phyloP scores from a whole-genome alignment of 2,113 vertebrate genomes.

The Ophiodon elongatus region DNA sequence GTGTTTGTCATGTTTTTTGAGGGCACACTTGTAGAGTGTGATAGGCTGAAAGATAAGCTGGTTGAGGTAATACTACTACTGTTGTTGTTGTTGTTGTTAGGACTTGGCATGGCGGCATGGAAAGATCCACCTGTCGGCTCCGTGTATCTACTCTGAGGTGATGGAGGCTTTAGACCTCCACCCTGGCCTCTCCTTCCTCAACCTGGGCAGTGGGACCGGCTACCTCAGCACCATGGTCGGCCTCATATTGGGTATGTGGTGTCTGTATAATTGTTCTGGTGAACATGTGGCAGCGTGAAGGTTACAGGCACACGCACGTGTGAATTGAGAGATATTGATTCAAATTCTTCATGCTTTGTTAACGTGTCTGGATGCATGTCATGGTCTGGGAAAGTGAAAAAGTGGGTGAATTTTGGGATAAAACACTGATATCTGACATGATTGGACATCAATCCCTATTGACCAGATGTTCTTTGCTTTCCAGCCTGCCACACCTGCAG shows the following conservation, averaged over 20 bases:
- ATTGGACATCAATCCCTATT: too few relatives aligned
- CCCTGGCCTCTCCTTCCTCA: slow-evolving; percentile 95
- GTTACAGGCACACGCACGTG: neutral
- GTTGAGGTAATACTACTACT: neutral
- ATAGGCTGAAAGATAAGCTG: neutral
- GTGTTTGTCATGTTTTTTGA: neutral
- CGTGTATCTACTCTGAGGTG: slow-evolving; percentile 98
- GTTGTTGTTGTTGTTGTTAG: slow-evolving; percentile 36
- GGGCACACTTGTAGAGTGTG: neutral
- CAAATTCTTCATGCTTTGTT: neutral
- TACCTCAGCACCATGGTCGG: slow-evolving; percentile 99
- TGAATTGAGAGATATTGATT: neutral
- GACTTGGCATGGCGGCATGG: slow-evolving; percentile 98
- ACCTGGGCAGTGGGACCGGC: slow-evolving; percentile 97
- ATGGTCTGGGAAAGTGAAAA: too few relatives aligned
- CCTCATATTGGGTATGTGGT: slow-evolving; percentile 90
- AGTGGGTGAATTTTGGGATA: too few relatives aligned
- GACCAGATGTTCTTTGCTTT: too few relatives aligned
- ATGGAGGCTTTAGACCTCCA: slow-evolving; percentile 98
- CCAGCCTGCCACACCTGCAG: too few relatives aligned
- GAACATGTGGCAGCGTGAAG: neutral
- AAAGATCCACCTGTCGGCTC: slow-evolving; percentile 97
- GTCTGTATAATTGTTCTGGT: neutral
- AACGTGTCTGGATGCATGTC: neutral
- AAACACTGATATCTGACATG: too few relatives aligned